These are phyloP conservation scores for Colaptes auratus DNA, from an alignment of 2,113 vertebrate species.

Conservation along the genomic window DNA sequence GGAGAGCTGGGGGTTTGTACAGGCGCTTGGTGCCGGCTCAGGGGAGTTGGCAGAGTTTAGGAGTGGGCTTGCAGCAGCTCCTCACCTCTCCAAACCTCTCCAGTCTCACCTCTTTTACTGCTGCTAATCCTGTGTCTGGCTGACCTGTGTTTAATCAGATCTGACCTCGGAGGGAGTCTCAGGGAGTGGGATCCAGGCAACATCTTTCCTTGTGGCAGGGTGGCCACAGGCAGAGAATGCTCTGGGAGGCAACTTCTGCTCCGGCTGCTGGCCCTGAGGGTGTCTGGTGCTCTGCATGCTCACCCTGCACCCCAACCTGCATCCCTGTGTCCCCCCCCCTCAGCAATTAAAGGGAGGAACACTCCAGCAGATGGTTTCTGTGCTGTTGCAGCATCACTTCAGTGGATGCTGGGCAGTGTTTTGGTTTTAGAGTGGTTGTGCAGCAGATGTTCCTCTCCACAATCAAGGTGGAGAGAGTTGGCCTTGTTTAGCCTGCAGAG, in stretches of 20 bases:
- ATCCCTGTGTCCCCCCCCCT: not conserved
- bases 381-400: not conserved
- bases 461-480: not conserved
- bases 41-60: not conserved
- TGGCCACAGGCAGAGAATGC: accelerated
- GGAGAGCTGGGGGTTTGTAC: accelerated
- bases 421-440: not conserved
- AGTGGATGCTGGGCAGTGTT: accelerated
- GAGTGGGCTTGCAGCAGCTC: not conserved
- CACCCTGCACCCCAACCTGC: not conserved
- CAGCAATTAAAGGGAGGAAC: accelerated
- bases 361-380: not conserved
- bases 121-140: not conserved
- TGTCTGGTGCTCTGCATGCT: not conserved
- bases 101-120: not conserved
- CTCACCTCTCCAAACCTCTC: not conserved
- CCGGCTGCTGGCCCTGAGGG: not conserved
- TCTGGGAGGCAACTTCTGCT: not conserved
- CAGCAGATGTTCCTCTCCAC: not conserved
- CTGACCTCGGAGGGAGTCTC: not conserved
- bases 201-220: not conserved
- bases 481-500: not conserved
- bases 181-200: not conserved
- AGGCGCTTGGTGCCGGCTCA: not conserved
- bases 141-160: not conserved